A percentile compares a stretch with the other conserved stretches of the same genome.
These are phyloP conservation scores for Lasiurus borealis DNA, from an alignment of 2,113 vertebrate genomes.

Conservation along the genomic window DNA sequence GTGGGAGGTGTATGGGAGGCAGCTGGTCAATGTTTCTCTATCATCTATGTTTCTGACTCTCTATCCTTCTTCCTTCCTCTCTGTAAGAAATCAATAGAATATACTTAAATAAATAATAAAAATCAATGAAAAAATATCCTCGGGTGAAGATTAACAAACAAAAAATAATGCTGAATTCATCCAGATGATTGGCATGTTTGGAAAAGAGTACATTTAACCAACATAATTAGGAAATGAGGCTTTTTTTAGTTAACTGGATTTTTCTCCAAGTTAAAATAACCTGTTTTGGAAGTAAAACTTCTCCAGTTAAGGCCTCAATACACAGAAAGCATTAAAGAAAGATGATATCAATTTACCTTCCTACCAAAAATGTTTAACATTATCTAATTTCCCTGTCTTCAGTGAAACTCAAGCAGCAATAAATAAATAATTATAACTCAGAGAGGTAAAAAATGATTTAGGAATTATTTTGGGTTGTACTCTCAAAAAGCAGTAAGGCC, in stretches of 20 bases:
- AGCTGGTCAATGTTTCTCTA: too few relatives aligned
- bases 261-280: neutral
- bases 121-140: too few relatives aligned
- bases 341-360: neutral
- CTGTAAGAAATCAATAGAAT: too few relatives aligned
- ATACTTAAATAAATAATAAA: too few relatives aligned
- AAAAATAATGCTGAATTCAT: neutral
- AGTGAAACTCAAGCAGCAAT: neutral
- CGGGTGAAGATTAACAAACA: too few relatives aligned
- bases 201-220: conserved; percentile 9
- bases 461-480: neutral
- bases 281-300: neutral
- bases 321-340: neutral
- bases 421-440: neutral
- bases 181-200: neutral
- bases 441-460: neutral
- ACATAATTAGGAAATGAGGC: neutral
- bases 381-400: neutral
- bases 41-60: too few relatives aligned
- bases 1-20: too few relatives aligned
- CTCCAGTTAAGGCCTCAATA: neutral
- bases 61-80: too few relatives aligned
- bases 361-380: neutral
- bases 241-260: neutral
- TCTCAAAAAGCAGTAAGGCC: neutral